Evolutionary conservation across 2,797 vertebrate species (phyloP).

Genomic region (Macropus fuliginosus): DNA sequence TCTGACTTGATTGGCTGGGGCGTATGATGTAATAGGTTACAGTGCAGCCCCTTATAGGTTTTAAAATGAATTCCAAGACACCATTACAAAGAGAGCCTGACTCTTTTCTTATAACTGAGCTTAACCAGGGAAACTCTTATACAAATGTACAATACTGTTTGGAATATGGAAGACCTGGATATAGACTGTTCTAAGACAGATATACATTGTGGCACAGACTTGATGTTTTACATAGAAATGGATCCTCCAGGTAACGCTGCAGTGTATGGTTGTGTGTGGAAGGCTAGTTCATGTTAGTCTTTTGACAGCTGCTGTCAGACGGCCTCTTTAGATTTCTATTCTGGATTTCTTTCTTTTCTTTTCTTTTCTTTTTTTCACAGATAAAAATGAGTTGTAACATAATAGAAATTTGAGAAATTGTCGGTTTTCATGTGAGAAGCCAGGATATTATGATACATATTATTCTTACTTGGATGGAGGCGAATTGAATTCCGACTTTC

Average conservation of each 20-base stretch:
- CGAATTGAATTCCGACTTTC: slow-evolving; percentile 75
- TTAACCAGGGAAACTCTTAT: slow-evolving; percentile 84
- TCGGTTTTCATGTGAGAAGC: slow-evolving; percentile 70
- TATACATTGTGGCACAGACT: slow-evolving; percentile 86
- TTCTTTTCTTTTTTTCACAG: slow-evolving; percentile 69
- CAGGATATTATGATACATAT: slow-evolving; percentile 73
- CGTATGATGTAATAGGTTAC: slow-evolving; percentile 98
- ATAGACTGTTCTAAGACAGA: slow-evolving; percentile 87
- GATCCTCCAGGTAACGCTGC: slow-evolving; percentile 88
- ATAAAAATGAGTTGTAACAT: slow-evolving; percentile 65
- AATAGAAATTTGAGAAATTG: slow-evolving; percentile 71
- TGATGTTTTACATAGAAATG: slow-evolving; percentile 92
- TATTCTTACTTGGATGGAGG: slow-evolving; percentile 81
- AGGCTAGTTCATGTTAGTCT: slow-evolving; percentile 79
- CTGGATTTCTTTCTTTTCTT: slow-evolving; percentile 77
- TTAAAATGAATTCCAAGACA: slow-evolving; percentile 90
- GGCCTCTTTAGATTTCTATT: slow-evolving; percentile 63
- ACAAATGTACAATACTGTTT: slow-evolving; percentile 88
- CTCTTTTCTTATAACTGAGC: slow-evolving; percentile 86
- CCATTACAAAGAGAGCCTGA: slow-evolving; percentile 86
- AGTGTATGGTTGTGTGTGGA: slow-evolving; percentile 77
- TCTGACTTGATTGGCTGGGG: slow-evolving; percentile 94
- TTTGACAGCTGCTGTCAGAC: slow-evolving; percentile 76
- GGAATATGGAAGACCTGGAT: slow-evolving; percentile 89
- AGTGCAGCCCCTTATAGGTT: slow-evolving; percentile 92